Base-by-base conservation (phyloP, 2,888 invertebrate genomes). In the Pocota personata region DNA sequence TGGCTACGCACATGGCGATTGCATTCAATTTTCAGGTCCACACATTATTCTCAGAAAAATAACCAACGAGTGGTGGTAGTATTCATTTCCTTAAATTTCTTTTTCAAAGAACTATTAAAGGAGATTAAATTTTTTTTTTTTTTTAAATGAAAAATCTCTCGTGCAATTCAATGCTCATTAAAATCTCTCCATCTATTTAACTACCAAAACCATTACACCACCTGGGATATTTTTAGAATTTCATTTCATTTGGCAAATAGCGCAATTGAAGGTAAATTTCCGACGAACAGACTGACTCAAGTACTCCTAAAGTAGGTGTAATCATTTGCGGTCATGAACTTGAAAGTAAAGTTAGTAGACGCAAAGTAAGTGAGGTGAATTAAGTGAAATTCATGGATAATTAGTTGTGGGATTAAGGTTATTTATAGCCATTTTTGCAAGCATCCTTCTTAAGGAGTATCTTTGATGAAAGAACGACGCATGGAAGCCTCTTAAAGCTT, bases 291-390 rank as follows among this genome's bases (percentile, higher is more conserved):
- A 12, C 48, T 12, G 21, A 48, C 21, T 48, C 21, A 48, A 21
- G 21, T 46, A 16, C 19, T 16, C 16, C 6, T n/a, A n/a, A 16
- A 3, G 46, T 21, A 48, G 19, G 21, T 19, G 48, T 21, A 21
- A 48, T 21, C 19, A 48, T 48, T 19, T 48, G 48, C 48, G 48
- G 48, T 48, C 48, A 48, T 48, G 48, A 48, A 48, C 48, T 48
- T 48, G 48, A 48, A 48, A 48, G 48, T 48, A 12, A 48, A 48
- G 21, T 21, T 48, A 7, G 2, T 8, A 21, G 1, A 1, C 3
- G 3, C 35, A 21, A 48, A 48, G 2, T 12, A 48, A 48, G 19
- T 19, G 19, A 43, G 16, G 43, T 14, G 16, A 43, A 43, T 43
- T 40, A 40, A 43, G 16, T 16, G 16, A 46, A 19, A 16, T 46